Evolutionary conservation across 2,797 vertebrate genomes (phyloP), one percentile per base, ranked within the genome.

Genomic region (Sorex maritimensis): DNA sequence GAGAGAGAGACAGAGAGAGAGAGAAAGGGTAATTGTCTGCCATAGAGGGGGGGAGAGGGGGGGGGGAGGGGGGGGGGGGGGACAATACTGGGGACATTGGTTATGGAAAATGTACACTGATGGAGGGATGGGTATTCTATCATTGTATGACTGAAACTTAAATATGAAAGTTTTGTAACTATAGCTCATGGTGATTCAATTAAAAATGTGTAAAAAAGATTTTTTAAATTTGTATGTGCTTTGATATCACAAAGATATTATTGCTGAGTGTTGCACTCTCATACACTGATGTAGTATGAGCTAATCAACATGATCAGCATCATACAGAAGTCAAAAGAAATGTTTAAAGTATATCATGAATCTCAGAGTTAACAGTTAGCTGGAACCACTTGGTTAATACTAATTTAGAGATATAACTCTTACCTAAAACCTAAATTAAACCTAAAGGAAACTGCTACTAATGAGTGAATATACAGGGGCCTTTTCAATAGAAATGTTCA

Each of bases 191-290:
- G 41, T 44, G 41, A 44, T 44, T 44, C 41, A 44, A 44, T 44
- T 44, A 5, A 44, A 44, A 44, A 44, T 44, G 41, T 44, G 41
- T 5, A 44, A 44, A 44, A 44, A 44, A 44, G 41, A 44, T 44
- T 44, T 28, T 26, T 26, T 67, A 89, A 90, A 92, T 14, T 24
- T 28, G 17, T 41, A 30, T 17, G 34, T 58, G 2, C 46, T 69
- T 91, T 75, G 19, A 34, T 88, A 4, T 89, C 49, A 78, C 61
- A 83, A 87, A 92, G 81, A 80, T 67, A 67, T 65, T 80, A 9
- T 49, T 78, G 46, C 44, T 93, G 49, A 89, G 90, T 52, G 21
- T 83, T 94, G 81, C 19, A 23, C 34, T 78, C 81, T 55, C 74
- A 10, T 72, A 55, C 74, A 46, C 10, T 21, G 26, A 41, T 23